A percentile compares a stretch with the other conserved stretches of the same genome.
Evolutionary conservation across 2,113 vertebrate genomes (phyloP).

Genomic region (Trogon melanurus): DNA sequence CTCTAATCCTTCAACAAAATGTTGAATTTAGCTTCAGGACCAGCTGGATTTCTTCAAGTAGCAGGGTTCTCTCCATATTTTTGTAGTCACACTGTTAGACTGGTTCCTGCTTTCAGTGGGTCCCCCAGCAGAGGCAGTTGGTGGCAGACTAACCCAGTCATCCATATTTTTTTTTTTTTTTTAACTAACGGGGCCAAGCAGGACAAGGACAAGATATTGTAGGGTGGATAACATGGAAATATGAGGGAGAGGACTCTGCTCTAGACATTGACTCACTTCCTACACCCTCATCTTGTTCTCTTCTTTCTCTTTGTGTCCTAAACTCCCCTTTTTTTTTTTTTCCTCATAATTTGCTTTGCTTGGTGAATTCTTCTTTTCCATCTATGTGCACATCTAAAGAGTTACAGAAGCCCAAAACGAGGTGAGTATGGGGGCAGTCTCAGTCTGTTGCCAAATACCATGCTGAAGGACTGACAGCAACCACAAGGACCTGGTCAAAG

Average conservation of each 20-base stretch:
- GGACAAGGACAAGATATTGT: background rate
- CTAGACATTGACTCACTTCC: background rate
- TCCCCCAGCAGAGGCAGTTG: background rate
- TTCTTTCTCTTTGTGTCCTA: background rate
- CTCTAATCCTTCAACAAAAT: constrained; percentile 28
- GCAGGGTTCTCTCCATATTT: background rate
- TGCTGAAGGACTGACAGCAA: background rate
- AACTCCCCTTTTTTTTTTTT: background rate
- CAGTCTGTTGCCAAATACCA: background rate
- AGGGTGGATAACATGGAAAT: background rate
- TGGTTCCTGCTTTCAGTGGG: background rate
- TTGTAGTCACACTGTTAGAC: background rate
- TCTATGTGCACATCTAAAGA: background rate
- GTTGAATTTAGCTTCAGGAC: constrained; percentile 18
- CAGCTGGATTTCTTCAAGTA: background rate
- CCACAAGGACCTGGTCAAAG: background rate
- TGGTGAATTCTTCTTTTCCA: background rate
- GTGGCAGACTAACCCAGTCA: background rate
- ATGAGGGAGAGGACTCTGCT: background rate
- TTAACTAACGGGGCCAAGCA: background rate
- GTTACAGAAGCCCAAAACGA: background rate
- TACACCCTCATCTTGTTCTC: background rate
- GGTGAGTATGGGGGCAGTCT: background rate
- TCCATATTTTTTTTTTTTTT: background rate
- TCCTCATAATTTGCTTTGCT: background rate